A percentile compares a stretch with the other conserved stretches of the same genome.
phyloP scores from a whole-genome alignment of 1,140 invertebrate species.

The Achroia grisella region DNA sequence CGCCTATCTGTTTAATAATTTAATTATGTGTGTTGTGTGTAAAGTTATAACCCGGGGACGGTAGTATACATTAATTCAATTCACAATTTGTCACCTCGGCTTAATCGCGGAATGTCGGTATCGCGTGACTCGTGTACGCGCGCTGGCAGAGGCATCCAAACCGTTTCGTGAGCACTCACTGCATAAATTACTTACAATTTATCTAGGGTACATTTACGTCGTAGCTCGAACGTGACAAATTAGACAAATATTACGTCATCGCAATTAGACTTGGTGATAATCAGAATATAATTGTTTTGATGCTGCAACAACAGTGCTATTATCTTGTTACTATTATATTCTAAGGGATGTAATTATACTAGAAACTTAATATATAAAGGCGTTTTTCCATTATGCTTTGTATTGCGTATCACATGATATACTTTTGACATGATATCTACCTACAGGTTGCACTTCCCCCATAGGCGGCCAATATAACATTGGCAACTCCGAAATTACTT shows the following conservation, averaged over 20 bases:
- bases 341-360: too few species aligned
- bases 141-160: conserved; percentile 34
- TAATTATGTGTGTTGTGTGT: conserved; percentile 17
- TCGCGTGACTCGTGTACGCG: conserved; percentile 44
- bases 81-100: conserved; percentile 63
- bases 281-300: too few species aligned
- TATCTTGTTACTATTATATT: too few species aligned
- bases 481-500: too few species aligned
- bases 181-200: conserved; percentile 66
- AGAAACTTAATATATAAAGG: too few species aligned
- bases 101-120: conserved; percentile 54
- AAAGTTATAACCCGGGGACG: conserved; percentile 37
- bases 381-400: too few species aligned
- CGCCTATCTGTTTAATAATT: background rate
- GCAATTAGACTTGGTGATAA: conserved; percentile 7
- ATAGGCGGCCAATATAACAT: too few species aligned
- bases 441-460: too few species aligned
- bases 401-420: too few species aligned
- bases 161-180: conserved; percentile 48
- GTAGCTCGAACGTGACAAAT: conserved; percentile 37
- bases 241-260: conserved; percentile 49
- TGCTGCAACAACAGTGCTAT: too few species aligned
- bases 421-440: too few species aligned
- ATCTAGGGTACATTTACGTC: conserved; percentile 28
- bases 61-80: conserved; percentile 60